phyloP scores from a whole-genome alignment of 2,888 invertebrate species.

The Tenthredo amoena region DNA sequence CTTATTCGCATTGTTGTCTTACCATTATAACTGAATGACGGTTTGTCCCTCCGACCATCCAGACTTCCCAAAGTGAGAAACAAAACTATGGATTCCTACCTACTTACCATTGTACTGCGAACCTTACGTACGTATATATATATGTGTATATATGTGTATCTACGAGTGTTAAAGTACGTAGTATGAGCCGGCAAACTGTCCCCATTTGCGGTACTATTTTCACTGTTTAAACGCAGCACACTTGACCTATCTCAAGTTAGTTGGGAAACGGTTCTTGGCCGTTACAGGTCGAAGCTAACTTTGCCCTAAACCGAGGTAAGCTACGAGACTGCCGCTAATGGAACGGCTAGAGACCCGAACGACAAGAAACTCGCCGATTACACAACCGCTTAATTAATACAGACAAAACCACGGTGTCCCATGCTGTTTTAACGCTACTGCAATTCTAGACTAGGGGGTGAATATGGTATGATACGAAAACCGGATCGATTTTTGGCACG shows the following conservation, averaged over 20 bases:
- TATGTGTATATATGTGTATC: neutral
- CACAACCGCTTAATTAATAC: slow-evolving; percentile 52
- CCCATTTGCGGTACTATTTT: slow-evolving; percentile 17
- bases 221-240: neutral
- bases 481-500: neutral
- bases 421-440: neutral
- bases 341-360: slow-evolving; percentile 35
- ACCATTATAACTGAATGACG: neutral
- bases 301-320: slow-evolving; percentile 26
- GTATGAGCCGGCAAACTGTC: neutral
- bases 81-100: neutral
- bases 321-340: slow-evolving; percentile 39
- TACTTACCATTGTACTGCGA: neutral
- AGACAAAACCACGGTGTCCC: slow-evolving; percentile 46
- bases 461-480: neutral
- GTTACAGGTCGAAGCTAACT: neutral
- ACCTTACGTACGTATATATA: neutral
- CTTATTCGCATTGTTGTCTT: slow-evolving; percentile 22
- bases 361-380: slow-evolving; percentile 52
- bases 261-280: slow-evolving; percentile 30
- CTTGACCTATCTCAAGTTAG: slow-evolving; percentile 42
- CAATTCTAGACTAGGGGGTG: neutral
- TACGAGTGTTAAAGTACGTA: neutral
- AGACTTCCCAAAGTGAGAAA: neutral
- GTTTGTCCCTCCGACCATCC: neutral